Evolutionary conservation across 23 tunicate genomes (phyloP), one percentile per base, ranked within the genome.

Genomic region (Diplosoma virens): DNA sequence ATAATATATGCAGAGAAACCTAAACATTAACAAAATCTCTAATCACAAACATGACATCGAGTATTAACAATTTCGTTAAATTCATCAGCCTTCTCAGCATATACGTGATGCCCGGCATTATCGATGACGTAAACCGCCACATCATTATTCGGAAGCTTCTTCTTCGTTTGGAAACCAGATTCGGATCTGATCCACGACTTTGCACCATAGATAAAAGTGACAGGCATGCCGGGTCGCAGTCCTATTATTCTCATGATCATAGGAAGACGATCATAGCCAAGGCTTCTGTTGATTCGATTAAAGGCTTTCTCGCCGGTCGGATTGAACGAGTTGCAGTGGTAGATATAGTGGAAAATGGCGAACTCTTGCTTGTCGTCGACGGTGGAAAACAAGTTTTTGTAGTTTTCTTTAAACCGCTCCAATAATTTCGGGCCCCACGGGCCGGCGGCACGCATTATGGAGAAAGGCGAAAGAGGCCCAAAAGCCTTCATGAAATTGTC

Each of bases 231-330:
- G 24, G 78, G 28, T 5, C 16, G 25, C 4, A 77, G 46, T 23
- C 33, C 69, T 4, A 22, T n/a, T 14, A 77, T 67, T 33, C 81
- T 21, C 14, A 7, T 3, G 6, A 77, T 4, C 81, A 77, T 77
- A 9, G 81, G 81, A 7, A 23, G 16, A 31, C 30, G 24, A 31
- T 23, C 32, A 31, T 56, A 66, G 3, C 81, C 81, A 20, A 77
- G 25, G 22, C 67, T 28, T 30, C 24, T 26, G 69, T 63, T 77
- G 17, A 77, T 14, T 3, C 14, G 67, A 7, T 34, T 66, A 24
- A 77, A 77, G 17, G 66, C 81, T 4, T 67, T 29, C 32, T 77
- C 81, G 3, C 81, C 81, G n/a, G 73, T 26, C 16, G 81, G 81
- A 4, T 77, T 66, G 18, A 18, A 65, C 37, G 81, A 78, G 52